Evolutionary conservation across 2,797 vertebrate species (phyloP).

Genomic region (Setipinna tenuifilis): DNA sequence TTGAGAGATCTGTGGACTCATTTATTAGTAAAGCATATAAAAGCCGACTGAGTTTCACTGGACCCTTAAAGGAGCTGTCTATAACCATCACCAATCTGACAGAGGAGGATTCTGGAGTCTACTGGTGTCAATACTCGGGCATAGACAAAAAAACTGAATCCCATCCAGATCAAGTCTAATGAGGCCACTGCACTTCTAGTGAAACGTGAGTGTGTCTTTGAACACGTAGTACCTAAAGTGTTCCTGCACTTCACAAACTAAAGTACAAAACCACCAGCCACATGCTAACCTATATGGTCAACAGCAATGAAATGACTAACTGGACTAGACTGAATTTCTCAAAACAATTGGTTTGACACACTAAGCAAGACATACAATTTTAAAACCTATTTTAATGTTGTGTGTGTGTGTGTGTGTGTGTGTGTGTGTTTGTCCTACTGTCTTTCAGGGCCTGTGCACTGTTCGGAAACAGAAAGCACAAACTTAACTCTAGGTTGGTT

Average conservation of each 20-base stretch:
- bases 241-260: too few relatives aligned
- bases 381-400: too few relatives aligned
- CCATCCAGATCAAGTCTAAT: not conserved
- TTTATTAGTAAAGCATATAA: accelerated
- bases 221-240: not conserved
- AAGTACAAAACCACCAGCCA: too few relatives aligned
- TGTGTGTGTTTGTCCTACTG: too few relatives aligned
- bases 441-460: not conserved
- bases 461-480: not conserved
- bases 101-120: slow-evolving; percentile 54
- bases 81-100: slow-evolving; percentile 63
- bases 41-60: not conserved
- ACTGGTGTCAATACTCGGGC: slow-evolving; percentile 51
- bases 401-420: too few relatives aligned
- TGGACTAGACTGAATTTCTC: too few relatives aligned
- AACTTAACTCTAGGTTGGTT: not conserved
- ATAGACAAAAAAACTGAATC: accelerated
- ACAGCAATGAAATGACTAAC: too few relatives aligned
- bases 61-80: accelerated
- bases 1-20: too few relatives aligned
- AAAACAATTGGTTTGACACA: too few relatives aligned
- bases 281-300: too few relatives aligned
- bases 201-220: not conserved
- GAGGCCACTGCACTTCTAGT: slow-evolving; percentile 21
- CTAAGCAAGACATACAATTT: too few relatives aligned